A percentile compares a stretch with the other conserved stretches of the same genome.
phyloP scores from a whole-genome alignment of 2,797 vertebrate genomes.

The Brachyrhaphis roseni region DNA sequence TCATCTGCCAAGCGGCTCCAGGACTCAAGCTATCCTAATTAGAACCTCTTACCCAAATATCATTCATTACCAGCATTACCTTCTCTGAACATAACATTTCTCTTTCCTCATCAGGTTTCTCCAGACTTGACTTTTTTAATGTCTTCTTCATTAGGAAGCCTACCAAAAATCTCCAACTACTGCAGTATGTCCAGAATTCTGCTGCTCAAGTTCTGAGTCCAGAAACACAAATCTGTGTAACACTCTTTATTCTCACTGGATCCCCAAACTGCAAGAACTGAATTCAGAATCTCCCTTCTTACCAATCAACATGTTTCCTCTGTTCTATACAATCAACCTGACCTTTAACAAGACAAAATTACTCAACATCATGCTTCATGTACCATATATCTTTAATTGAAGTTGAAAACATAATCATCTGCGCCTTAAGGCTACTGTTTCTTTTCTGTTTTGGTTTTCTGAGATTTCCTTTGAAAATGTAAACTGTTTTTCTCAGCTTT shows the following conservation, averaged over 20 bases:
- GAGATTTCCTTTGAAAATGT: background rate
- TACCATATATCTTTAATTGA: background rate
- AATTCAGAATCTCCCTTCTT: background rate
- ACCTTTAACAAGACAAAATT: background rate
- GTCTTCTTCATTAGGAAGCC: no score
- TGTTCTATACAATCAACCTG: background rate
- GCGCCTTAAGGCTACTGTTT: background rate
- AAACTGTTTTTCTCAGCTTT: background rate
- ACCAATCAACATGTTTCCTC: background rate
- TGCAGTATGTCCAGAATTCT: background rate
- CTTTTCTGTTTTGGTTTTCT: background rate
- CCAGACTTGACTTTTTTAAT: no score
- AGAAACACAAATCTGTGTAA: background rate
- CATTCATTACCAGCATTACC: no score
- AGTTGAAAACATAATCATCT: background rate
- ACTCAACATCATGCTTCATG: background rate
- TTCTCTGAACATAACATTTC: no score
- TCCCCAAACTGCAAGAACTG: background rate
- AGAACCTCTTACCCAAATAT: no score
- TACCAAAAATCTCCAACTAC: background rate
- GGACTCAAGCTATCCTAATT: no score
- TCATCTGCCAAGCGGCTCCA: no score
- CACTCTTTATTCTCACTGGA: background rate
- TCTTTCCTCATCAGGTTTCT: no score
- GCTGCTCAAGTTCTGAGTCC: no score